Percentiles rank a stretch among this genome's conserved stretches.
Evolutionary conservation across 2,888 invertebrate genomes (phyloP).

Genomic region (Acanthococcus lagerstroemiae): DNA sequence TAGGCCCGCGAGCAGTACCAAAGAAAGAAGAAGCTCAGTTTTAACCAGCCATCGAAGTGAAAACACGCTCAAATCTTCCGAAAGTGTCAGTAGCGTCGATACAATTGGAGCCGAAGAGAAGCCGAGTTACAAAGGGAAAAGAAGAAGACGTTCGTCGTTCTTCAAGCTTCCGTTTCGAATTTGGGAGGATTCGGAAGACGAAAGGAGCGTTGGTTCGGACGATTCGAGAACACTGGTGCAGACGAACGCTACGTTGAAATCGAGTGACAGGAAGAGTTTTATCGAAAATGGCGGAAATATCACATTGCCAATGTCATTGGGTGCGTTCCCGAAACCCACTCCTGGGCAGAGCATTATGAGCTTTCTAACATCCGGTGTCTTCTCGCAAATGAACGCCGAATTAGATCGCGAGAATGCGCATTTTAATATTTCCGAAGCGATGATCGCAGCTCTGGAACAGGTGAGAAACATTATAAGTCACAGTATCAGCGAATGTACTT

Average conservation of each 20-base stretch:
- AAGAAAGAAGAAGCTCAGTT: neutral
- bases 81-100: neutral
- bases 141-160: conserved; percentile 15
- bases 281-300: conserved; percentile 52
- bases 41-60: neutral
- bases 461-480: conserved; percentile 37
- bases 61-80: neutral
- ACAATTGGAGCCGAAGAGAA: neutral
- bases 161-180: conserved; percentile 31
- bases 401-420: conserved; percentile 77
- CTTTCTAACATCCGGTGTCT: conserved; percentile 61
- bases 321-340: conserved; percentile 51
- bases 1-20: neutral
- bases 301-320: conserved; percentile 51
- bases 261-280: conserved; percentile 42
- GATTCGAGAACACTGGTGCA: conserved; percentile 27
- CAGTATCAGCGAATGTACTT: neutral
- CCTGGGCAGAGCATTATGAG: conserved; percentile 62
- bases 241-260: neutral
- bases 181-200: conserved; percentile 33
- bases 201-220: conserved; percentile 29
- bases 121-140: conserved; percentile 6
- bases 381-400: conserved; percentile 60
- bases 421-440: conserved; percentile 71
- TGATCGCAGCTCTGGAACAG: conserved; percentile 71